Conservation (phyloP, 2,888 invertebrate species). For the Xylota segnis region DNA sequence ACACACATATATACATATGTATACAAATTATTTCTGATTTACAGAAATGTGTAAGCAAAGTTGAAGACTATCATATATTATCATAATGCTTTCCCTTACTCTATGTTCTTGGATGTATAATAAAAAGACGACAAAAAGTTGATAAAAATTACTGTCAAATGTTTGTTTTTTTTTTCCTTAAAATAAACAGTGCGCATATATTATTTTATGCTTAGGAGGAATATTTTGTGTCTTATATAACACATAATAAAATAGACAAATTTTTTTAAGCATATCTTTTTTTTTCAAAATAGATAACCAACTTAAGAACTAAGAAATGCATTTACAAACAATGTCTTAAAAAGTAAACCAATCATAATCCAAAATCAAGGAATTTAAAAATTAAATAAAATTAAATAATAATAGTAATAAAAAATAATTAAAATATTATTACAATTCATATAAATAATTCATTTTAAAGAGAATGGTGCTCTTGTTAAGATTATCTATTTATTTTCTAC, state of each 20-base stretch:
- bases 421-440: constrained; percentile 58
- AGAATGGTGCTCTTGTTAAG: constrained; percentile 68
- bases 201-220: not conserved
- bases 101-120: not conserved
- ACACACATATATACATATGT: not conserved
- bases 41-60: constrained; percentile 23
- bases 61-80: not conserved
- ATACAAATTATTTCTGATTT: constrained; percentile 1
- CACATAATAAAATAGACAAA: constrained; percentile 16
- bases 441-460: constrained; percentile 71
- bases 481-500: constrained; percentile 29
- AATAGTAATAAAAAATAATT: constrained; percentile 12
- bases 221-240: not conserved
- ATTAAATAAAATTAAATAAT: constrained; percentile 36
- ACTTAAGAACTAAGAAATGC: constrained; percentile 43
- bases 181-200: not conserved
- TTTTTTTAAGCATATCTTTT: not conserved
- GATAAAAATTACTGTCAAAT: not conserved
- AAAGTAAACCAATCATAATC: constrained; percentile 15
- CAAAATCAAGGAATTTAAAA: constrained; percentile 22
- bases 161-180: not conserved
- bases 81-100: not conserved
- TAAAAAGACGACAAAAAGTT: not conserved
- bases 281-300: constrained; percentile 14
- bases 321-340: constrained; percentile 44